Conservation (phyloP, 2,888 invertebrate genomes). For the Caenorhabditis virilis region DNA sequence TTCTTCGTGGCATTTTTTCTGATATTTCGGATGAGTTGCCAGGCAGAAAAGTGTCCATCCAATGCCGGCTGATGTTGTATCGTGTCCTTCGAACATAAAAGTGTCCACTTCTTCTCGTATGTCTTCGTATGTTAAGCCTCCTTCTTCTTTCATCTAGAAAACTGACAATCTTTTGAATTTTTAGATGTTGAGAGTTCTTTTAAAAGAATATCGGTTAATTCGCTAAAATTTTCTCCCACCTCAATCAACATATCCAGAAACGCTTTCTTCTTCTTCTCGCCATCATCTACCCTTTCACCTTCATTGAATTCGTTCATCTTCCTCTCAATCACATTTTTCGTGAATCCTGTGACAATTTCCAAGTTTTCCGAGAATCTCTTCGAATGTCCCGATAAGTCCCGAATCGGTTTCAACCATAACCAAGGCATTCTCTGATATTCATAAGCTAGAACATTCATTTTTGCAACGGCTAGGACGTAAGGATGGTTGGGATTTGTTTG, state of each 20-base stretch:
- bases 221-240: too few relatives aligned
- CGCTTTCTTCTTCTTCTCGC: conserved; percentile 62
- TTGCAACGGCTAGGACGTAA: conserved; percentile 55
- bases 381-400: conserved; percentile 73
- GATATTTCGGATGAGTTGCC: conserved; percentile 69
- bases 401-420: conserved; percentile 73
- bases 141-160: conserved; percentile 69
- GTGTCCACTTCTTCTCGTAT: conserved; percentile 70
- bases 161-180: background rate
- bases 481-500: conserved; percentile 52
- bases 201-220: too few relatives aligned
- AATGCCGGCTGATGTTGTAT: conserved; percentile 70
- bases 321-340: conserved; percentile 37
- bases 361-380: conserved; percentile 36
- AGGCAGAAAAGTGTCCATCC: conserved; percentile 70
- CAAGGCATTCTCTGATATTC: conserved; percentile 71
- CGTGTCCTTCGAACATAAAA: conserved; percentile 72
- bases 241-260: conserved; percentile 71
- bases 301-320: conserved; percentile 15
- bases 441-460: conserved; percentile 53
- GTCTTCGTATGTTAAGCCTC: conserved; percentile 69
- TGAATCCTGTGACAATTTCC: conserved; percentile 52
- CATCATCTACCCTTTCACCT: conserved; percentile 11
- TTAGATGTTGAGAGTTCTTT: too few relatives aligned
- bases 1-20: conserved; percentile 55